Conservation (phyloP, 2,888 invertebrate genomes). For the Drosophila buzzatii region DNA sequence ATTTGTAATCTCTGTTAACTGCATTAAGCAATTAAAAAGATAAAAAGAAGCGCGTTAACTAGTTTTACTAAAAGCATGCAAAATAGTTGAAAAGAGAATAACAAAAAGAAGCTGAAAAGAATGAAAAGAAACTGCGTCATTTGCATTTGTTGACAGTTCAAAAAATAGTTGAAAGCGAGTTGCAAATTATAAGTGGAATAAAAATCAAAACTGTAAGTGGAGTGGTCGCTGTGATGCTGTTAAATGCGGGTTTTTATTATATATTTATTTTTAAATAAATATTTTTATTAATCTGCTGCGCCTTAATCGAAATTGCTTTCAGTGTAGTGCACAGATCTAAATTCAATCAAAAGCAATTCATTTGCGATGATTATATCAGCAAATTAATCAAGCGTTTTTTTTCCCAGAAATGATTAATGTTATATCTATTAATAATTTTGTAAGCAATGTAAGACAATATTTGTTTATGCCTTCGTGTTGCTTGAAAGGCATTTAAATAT, state of each 20-base stretch:
- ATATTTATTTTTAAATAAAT: background rate
- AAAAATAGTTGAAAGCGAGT: background rate
- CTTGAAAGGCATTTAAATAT: no score
- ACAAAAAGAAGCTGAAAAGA: background rate
- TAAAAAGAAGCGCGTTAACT: background rate
- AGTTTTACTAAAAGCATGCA: constrained; percentile 1
- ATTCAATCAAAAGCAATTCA: no score
- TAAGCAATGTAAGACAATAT: no score
- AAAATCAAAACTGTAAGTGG: background rate
- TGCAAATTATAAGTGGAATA: background rate
- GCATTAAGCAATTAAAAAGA: constrained; percentile 2
- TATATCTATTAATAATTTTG: no score
- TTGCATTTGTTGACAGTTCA: background rate
- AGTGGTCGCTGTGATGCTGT: background rate
- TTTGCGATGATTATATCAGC: no score
- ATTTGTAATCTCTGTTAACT: background rate
- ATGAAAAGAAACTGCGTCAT: background rate
- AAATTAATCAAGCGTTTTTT: no score
- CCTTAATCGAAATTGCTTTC: no score
- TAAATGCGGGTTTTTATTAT: background rate
- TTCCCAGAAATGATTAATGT: no score
- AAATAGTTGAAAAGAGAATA: background rate
- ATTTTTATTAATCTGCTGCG: no score
- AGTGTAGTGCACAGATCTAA: no score
- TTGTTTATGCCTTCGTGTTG: no score